Evolutionary conservation across 2,797 vertebrate species (phyloP).

Genomic region (Cossypha caffra): DNA sequence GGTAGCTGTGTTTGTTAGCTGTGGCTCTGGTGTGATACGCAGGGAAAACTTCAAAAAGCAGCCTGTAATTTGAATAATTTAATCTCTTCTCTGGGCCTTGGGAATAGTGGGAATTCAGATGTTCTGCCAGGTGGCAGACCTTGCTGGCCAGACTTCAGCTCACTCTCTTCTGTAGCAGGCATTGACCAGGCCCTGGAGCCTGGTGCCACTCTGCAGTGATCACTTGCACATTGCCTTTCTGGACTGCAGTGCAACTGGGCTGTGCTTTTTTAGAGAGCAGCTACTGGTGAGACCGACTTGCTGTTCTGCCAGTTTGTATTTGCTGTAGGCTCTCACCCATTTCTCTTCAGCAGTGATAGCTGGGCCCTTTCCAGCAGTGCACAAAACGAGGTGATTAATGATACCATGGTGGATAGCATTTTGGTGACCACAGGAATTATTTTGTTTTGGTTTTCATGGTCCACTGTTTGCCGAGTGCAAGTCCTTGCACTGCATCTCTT

Average conservation of each 20-base stretch:
- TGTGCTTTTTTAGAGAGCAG: background rate
- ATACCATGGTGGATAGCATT: background rate
- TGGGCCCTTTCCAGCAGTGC: background rate
- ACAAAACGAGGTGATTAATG: background rate
- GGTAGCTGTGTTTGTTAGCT: background rate
- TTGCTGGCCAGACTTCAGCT: background rate
- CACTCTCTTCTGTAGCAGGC: background rate
- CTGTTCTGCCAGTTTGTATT: background rate
- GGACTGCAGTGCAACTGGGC: background rate
- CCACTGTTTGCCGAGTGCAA: background rate
- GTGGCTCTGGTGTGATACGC: background rate
- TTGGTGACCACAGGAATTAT: background rate
- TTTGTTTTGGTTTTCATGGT: background rate
- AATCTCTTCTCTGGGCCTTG: background rate
- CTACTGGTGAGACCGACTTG: background rate
- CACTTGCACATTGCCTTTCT: background rate
- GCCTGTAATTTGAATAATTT: background rate
- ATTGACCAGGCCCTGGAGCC: background rate
- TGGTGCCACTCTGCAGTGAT: background rate
- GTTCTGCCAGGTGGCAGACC: background rate
- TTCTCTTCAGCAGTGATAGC: background rate
- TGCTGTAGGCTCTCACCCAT: background rate
- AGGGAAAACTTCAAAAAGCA: background rate
- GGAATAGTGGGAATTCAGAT: background rate
- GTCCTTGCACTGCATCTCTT: background rate